Evolutionary conservation across 2,888 invertebrate species (phyloP).

Genomic region (Spialia ferax): DNA sequence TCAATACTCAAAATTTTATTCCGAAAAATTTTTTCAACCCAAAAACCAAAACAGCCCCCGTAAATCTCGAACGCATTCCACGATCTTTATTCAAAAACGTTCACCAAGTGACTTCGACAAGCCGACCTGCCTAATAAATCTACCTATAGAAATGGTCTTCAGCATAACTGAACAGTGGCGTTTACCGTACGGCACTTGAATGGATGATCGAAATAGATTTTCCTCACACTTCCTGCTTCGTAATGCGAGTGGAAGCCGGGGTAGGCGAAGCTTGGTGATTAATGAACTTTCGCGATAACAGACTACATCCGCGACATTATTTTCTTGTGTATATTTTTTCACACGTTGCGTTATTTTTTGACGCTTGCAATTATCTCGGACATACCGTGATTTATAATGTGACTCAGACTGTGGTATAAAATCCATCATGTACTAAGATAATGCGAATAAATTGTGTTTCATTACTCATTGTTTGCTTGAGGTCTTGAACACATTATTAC

Average conservation of each 20-base stretch:
- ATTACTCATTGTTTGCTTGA: too few relatives aligned
- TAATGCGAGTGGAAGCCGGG: slow-evolving; percentile 41
- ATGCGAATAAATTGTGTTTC: too few relatives aligned
- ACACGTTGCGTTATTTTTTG: slow-evolving; percentile 7
- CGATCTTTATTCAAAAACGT: slow-evolving; percentile 6
- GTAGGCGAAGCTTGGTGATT: slow-evolving; percentile 57
- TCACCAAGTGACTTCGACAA: not conserved
- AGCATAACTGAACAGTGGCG: slow-evolving; percentile 36
- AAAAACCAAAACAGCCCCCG: not conserved
- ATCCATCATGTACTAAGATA: not conserved
- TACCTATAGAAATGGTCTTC: slow-evolving; percentile 16
- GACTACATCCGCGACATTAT: slow-evolving; percentile 46
- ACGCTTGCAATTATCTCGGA: not conserved
- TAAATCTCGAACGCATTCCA: not conserved
- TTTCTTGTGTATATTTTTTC: slow-evolving; percentile 21
- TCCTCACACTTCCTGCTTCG: slow-evolving; percentile 37
- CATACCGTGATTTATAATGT: not conserved
- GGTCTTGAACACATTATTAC: too few relatives aligned
- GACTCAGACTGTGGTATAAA: not conserved
- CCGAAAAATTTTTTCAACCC: not conserved
- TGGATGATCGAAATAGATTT: slow-evolving; percentile 39
- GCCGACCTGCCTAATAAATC: slow-evolving; percentile 23
- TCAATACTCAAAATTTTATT: too few relatives aligned
- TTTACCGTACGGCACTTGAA: slow-evolving; percentile 36
- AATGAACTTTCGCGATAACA: slow-evolving; percentile 65